Evolutionary conservation across 2,888 invertebrate genomes (phyloP).

Genomic region (Lobophora halterata): DNA sequence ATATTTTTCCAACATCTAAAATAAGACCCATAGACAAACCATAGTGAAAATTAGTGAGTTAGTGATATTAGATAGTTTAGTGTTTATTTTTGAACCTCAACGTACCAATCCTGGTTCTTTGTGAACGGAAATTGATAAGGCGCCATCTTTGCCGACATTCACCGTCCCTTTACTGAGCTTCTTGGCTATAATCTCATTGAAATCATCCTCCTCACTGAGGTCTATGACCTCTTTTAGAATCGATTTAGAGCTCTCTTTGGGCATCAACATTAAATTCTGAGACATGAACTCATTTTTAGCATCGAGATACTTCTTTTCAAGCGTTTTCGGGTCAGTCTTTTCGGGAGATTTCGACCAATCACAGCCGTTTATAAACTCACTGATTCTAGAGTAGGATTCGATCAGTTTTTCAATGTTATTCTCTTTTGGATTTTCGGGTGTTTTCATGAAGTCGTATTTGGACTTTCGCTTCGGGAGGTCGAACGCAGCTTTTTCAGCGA

Average conservation of each 20-base stretch:
- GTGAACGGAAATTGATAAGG: constrained; percentile 69
- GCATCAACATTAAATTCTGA: constrained; percentile 67
- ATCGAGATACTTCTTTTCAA: constrained; percentile 62
- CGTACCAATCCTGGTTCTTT: constrained; percentile 58
- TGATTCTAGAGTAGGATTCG: constrained; percentile 71
- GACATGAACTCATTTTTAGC: constrained; percentile 78
- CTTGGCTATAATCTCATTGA: constrained; percentile 60
- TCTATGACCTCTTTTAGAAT: constrained; percentile 67
- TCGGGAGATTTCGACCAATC: constrained; percentile 68
- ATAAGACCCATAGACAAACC: constrained; percentile 1
- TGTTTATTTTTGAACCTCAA: constrained; percentile 32
- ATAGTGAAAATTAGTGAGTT: constrained; percentile 30
- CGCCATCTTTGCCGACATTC: constrained; percentile 69
- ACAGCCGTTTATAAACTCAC: constrained; percentile 74
- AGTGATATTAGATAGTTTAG: constrained; percentile 42
- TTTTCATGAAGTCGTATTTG: constrained; percentile 56
- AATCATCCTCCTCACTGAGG: constrained; percentile 63
- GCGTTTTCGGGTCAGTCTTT: constrained; percentile 53
- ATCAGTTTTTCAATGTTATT: constrained; percentile 67
- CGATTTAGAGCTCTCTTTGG: constrained; percentile 58
- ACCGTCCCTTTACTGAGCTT: constrained; percentile 63
- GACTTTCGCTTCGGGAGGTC: constrained; percentile 67
- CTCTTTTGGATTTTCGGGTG: constrained; percentile 43
- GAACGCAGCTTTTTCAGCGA: constrained; percentile 74
- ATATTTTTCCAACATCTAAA: too few relatives aligned